These are phyloP conservation scores for Epirrhoe tristata DNA, from an alignment of 2,888 invertebrate genomes.

Conservation along the genomic window DNA sequence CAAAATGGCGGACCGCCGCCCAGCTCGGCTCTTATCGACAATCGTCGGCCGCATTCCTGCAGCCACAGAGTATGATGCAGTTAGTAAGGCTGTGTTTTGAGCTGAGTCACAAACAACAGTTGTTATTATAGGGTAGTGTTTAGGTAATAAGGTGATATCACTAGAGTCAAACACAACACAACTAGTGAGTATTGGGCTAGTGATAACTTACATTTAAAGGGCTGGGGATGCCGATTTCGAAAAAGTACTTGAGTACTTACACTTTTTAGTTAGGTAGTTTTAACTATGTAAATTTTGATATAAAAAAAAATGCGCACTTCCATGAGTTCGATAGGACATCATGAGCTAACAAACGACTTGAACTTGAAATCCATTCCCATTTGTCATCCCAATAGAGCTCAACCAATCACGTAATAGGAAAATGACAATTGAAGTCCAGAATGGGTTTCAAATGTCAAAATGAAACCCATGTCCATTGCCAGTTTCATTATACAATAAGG, in stretches of 20 bases:
- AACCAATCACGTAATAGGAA: too few relatives aligned
- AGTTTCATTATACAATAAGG: too few relatives aligned
- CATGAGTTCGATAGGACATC: neutral
- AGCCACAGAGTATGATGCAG: constrained; percentile 40
- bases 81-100: constrained; percentile 32
- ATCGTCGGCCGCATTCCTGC: constrained; percentile 75
- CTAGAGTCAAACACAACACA: neutral
- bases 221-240: neutral
- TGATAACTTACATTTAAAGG: neutral
- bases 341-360: neutral
- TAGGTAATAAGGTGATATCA: constrained; percentile 10
- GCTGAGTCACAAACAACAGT: constrained; percentile 10
- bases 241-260: neutral
- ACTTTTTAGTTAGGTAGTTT: too few relatives aligned
- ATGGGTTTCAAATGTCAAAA: too few relatives aligned
- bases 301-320: too few relatives aligned
- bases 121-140: constrained; percentile 8
- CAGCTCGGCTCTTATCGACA: constrained; percentile 69
- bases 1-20: constrained; percentile 64
- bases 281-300: neutral
- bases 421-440: too few relatives aligned
- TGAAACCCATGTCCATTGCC: too few relatives aligned
- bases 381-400: too few relatives aligned
- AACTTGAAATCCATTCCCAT: too few relatives aligned
- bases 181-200: neutral